These are phyloP conservation scores for Carassius carassius DNA, from an alignment of 2,113 vertebrate genomes.

Conservation along the genomic window DNA sequence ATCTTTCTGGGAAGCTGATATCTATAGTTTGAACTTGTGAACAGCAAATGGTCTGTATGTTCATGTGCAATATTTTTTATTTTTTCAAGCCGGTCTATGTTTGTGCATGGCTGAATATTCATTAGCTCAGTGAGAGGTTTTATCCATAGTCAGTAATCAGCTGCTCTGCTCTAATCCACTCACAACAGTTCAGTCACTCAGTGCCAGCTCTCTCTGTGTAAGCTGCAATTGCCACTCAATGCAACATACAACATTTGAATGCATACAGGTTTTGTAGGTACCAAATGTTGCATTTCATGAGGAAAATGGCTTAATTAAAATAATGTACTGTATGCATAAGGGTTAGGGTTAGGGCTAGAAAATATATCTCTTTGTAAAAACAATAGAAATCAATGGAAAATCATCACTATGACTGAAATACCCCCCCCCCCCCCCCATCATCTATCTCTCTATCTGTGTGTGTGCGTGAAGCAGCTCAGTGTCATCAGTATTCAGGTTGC, in stretches of 20 bases:
- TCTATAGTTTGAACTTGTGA: not conserved
- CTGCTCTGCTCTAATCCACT: slow-evolving; percentile 41
- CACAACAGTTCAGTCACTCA: slow-evolving; percentile 21
- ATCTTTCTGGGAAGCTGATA: not conserved
- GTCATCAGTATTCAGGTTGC: not conserved
- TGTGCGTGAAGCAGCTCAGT: slow-evolving; percentile 13
- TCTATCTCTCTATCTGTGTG: too few relatives aligned
- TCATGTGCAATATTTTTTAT: too few relatives aligned
- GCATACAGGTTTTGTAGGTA: not conserved
- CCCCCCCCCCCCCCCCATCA: too few relatives aligned
- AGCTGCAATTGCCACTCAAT: not conserved
- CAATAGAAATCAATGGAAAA: too few relatives aligned
- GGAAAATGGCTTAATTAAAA: not conserved
- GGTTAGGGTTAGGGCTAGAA: too few relatives aligned
- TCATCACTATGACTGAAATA: too few relatives aligned
- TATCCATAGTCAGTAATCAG: slow-evolving; percentile 40
- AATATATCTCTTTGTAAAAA: too few relatives aligned
- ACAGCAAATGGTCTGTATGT: not conserved
- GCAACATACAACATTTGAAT: not conserved
- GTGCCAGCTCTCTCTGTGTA: not conserved
- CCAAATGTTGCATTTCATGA: not conserved
- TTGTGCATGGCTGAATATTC: slow-evolving; percentile 27
- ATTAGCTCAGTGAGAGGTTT: slow-evolving; percentile 35
- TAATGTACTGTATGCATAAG: too few relatives aligned
- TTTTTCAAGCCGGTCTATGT: not conserved